Conservation (phyloP, 2,113 vertebrate species). For the Myxocyprinus asiaticus region DNA sequence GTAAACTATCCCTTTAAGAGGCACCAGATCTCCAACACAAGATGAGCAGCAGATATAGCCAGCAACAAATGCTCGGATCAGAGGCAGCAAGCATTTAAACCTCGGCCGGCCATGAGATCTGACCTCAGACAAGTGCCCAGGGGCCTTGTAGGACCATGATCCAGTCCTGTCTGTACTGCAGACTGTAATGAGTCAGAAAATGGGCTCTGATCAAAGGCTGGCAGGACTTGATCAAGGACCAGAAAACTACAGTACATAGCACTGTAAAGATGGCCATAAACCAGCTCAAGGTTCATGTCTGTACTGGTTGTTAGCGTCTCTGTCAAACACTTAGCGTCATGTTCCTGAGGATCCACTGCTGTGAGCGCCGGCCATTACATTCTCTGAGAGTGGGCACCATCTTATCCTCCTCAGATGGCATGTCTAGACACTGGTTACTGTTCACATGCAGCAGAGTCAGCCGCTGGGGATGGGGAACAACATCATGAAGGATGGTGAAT, state of each 20-base stretch:
- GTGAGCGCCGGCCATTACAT: conserved; percentile 83
- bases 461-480: conserved; percentile 69
- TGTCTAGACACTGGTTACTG: conserved; percentile 98
- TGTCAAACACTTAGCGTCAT: conserved; percentile 85
- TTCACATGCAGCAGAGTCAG: conserved; percentile 93
- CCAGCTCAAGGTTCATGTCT: neutral
- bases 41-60: neutral
- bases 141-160: too few species aligned
- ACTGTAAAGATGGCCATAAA: conserved; percentile 27
- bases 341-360: conserved; percentile 97
- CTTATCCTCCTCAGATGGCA: conserved; percentile 92
- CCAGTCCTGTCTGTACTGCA: neutral
- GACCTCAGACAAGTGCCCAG: neutral
- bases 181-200: conserved; percentile 1
- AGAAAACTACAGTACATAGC: conserved; percentile 12
- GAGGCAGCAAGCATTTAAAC: conserved; percentile 9
- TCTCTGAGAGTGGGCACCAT: conserved; percentile 93
- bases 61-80: neutral
- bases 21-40: neutral
- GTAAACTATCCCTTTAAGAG: neutral
- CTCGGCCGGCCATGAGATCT: neutral
- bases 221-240: neutral
- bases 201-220: neutral
- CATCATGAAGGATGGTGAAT: neutral
- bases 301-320: neutral